These are phyloP conservation scores for Heliconius melpomene DNA, from an alignment of 1,140 invertebrate genomes.

Conservation along the genomic window DNA sequence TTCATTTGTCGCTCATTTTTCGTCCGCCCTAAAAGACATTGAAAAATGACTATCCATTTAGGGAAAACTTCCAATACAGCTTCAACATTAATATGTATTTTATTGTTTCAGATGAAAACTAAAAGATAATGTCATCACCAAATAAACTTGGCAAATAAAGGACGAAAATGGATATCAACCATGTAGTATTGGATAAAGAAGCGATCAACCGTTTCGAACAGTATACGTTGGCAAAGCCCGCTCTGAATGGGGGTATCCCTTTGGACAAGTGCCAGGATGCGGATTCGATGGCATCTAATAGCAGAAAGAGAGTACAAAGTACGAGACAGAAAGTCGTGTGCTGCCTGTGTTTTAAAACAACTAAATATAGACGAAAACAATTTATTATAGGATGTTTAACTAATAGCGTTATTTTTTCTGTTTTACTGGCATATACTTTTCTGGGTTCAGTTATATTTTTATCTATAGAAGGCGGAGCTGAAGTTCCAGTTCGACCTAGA, in stretches of 20 bases:
- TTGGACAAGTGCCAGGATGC: slow-evolving; percentile 77
- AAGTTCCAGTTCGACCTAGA: slow-evolving; percentile 68
- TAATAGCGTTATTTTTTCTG: slow-evolving; percentile 92
- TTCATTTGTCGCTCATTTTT: slow-evolving; percentile 67
- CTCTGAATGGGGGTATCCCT: slow-evolving; percentile 71
- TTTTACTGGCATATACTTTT: slow-evolving; percentile 95
- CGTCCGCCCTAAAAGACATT: slow-evolving; percentile 54
- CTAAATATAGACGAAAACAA: slow-evolving; percentile 80
- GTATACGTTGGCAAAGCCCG: slow-evolving; percentile 73
- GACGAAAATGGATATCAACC: slow-evolving; percentile 74
- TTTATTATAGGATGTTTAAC: slow-evolving; percentile 87
- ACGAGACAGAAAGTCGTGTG: slow-evolving; percentile 77
- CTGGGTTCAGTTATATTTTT: slow-evolving; percentile 95
- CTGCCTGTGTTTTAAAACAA: slow-evolving; percentile 82
- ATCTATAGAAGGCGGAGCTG: slow-evolving; percentile 88
- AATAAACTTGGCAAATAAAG: slow-evolving; percentile 51
- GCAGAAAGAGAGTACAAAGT: slow-evolving; percentile 73
- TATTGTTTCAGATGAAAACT: slow-evolving; percentile 68
- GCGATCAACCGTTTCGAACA: slow-evolving; percentile 75
- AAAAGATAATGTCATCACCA: slow-evolving; percentile 43
- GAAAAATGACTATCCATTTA: slow-evolving; percentile 58
- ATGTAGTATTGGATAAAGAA: slow-evolving; percentile 76
- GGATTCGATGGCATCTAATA: slow-evolving; percentile 75
- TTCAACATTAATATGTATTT: slow-evolving; percentile 38
- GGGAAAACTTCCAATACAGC: not conserved